Conservation (phyloP, 2,888 invertebrate species). For the Pherbina coryleti region DNA sequence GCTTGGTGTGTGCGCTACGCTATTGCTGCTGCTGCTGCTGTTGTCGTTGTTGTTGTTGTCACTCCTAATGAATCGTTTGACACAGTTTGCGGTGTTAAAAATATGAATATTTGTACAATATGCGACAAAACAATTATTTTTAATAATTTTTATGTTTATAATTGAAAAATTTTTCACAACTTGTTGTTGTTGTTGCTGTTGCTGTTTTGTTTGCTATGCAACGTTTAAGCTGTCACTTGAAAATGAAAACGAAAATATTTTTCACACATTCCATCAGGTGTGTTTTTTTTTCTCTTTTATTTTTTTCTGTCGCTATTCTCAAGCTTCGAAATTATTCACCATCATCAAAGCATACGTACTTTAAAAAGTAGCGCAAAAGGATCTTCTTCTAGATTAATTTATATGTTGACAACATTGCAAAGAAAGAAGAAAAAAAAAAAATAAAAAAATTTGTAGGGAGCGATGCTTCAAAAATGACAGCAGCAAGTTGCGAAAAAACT, state of each 20-base stretch:
- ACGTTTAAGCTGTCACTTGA: conserved; percentile 34
- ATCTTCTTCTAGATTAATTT: neutral
- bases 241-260: conserved; percentile 30
- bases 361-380: neutral
- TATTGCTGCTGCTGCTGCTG: neutral
- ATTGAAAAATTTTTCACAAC: neutral
- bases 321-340: no score
- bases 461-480: no score
- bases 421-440: neutral
- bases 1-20: neutral
- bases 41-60: conserved; percentile 8
- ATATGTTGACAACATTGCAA: neutral
- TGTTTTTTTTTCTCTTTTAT: neutral
- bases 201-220: conserved; percentile 10
- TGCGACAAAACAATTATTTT: conserved; percentile 1
- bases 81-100: conserved; percentile 38
- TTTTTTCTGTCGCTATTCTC: neutral
- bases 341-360: no score
- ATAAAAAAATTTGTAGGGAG: no score
- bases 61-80: conserved; percentile 42
- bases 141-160: conserved; percentile 11
- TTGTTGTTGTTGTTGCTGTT: neutral
- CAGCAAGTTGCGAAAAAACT: no score
- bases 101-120: conserved; percentile 1
- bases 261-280: conserved; percentile 38